Evolutionary conservation across 2,797 vertebrate genomes (phyloP).

Genomic region (Varecia variegata): DNA sequence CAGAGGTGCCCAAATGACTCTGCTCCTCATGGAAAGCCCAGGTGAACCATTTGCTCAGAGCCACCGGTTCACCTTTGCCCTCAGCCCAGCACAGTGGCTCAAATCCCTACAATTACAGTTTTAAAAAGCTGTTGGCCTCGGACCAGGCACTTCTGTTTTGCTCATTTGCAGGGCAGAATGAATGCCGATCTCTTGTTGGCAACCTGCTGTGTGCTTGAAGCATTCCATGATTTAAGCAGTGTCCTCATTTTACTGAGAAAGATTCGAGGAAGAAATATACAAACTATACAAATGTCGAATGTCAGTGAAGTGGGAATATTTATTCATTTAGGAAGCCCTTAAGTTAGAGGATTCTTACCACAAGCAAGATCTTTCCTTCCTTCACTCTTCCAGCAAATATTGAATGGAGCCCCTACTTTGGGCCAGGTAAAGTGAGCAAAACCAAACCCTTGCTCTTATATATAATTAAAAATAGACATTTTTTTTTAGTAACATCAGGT

Average conservation of each 20-base stretch:
- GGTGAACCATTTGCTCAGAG: not conserved
- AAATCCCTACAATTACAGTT: slow-evolving; percentile 5
- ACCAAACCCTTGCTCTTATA: not conserved
- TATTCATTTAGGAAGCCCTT: not conserved
- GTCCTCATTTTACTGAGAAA: not conserved
- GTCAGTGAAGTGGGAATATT: not conserved
- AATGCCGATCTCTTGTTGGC: not conserved
- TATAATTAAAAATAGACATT: not conserved
- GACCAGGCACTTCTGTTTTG: not conserved
- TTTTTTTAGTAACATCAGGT: not conserved
- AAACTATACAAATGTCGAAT: not conserved
- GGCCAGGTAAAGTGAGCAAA: not conserved
- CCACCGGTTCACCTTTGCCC: not conserved
- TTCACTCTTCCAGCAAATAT: not conserved
- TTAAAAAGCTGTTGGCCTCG: slow-evolving; percentile 23
- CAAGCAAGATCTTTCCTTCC: not conserved
- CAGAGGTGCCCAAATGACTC: not conserved
- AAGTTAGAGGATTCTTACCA: not conserved
- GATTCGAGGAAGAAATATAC: not conserved
- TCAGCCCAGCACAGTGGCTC: not conserved
- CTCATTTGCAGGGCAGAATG: not conserved
- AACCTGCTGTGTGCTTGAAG: not conserved
- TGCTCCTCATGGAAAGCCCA: not conserved
- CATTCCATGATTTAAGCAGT: not conserved
- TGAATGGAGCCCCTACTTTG: not conserved